Evolutionary conservation across 2,113 vertebrate genomes (phyloP).

Genomic region (Zosterops japonicus): DNA sequence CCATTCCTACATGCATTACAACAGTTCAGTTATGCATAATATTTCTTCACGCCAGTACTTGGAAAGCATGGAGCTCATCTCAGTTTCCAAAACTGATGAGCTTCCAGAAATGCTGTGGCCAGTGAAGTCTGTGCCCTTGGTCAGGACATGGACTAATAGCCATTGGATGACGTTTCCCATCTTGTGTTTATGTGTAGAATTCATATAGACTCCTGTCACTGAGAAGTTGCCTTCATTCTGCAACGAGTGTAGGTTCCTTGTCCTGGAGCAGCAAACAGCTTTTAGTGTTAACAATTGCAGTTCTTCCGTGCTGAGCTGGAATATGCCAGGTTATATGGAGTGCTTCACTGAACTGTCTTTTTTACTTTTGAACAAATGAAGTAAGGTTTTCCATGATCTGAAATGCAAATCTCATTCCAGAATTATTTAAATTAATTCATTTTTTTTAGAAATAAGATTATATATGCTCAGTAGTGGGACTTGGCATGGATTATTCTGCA

Average conservation of each 20-base stretch:
- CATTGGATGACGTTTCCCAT: neutral
- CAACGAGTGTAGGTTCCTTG: fast-evolving
- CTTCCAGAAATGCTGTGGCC: neutral
- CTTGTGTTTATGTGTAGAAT: neutral
- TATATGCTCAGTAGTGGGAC: neutral
- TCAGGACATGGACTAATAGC: neutral
- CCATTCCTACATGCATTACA: neutral
- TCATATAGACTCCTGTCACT: neutral
- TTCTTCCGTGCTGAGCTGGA: neutral
- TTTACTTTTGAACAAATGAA: neutral
- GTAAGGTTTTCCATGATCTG: neutral
- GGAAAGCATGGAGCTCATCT: neutral
- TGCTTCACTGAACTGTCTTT: neutral
- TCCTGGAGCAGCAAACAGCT: neutral
- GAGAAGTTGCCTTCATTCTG: neutral
- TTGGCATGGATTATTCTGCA: neutral
- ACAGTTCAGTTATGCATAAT: neutral
- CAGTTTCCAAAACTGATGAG: neutral
- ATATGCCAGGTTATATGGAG: neutral
- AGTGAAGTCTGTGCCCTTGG: neutral
- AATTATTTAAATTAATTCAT: neutral
- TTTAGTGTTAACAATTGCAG: neutral
- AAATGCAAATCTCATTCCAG: neutral
- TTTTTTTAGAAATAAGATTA: neutral
- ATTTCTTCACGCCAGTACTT: neutral